A percentile compares a stretch with the other conserved stretches of the same genome.
These are phyloP conservation scores for Mystacides longicornis DNA, from an alignment of 2,888 invertebrate species.

Conservation along the genomic window DNA sequence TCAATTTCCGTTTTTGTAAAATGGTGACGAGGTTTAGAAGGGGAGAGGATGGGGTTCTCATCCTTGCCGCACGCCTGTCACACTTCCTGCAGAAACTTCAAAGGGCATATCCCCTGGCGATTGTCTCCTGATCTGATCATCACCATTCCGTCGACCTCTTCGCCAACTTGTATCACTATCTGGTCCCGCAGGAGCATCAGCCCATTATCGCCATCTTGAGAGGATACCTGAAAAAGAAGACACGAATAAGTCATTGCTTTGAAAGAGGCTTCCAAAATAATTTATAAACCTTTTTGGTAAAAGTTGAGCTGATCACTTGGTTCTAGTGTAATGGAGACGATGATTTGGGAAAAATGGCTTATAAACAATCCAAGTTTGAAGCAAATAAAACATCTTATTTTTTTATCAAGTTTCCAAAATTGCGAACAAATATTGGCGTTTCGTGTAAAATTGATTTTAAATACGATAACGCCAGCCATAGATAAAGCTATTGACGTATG, in stretches of 20 bases:
- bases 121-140: constrained; percentile 90
- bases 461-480: no score
- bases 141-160: constrained; percentile 89
- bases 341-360: no score
- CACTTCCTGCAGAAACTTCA: constrained; percentile 91
- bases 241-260: background rate
- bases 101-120: constrained; percentile 88
- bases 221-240: constrained; percentile 61
- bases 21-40: constrained; percentile 2
- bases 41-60: constrained; percentile 25
- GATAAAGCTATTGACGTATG: no score
- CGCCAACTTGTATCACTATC: constrained; percentile 87
- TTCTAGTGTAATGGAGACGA: no score
- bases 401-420: no score
- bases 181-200: constrained; percentile 82
- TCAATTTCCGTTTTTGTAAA: constrained; percentile 14
- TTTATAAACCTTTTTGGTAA: no score
- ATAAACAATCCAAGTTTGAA: no score
- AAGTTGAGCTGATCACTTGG: no score
- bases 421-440: no score
- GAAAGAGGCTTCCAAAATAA: no score
- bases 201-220: constrained; percentile 65
- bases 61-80: constrained; percentile 59
- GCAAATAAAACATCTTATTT: no score
- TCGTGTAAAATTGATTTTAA: no score